phyloP scores from a whole-genome alignment of 1,140 invertebrate genomes.

The Hyposmocoma kahamanoa region DNA sequence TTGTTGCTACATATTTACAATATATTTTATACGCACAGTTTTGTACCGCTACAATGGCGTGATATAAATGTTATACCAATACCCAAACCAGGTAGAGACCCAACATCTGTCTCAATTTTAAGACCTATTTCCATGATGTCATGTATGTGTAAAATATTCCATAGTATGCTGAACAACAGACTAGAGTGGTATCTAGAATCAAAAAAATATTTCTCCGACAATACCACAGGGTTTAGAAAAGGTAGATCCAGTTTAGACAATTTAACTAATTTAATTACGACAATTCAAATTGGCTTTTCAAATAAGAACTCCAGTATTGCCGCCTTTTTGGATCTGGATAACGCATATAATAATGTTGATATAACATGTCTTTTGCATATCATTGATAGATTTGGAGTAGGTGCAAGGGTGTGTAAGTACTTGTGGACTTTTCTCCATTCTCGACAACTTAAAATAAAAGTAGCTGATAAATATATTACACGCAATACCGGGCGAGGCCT shows the following conservation, averaged over 20 bases:
- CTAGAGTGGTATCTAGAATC: slow-evolving; percentile 3
- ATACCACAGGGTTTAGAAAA: neutral
- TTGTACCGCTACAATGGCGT: slow-evolving; percentile 2
- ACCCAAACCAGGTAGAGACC: neutral
- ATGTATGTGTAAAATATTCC: slow-evolving; percentile 1
- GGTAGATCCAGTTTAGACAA: slow-evolving; percentile 9
- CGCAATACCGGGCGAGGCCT: slow-evolving; percentile 7
- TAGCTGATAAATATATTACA: neutral
- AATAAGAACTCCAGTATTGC: slow-evolving; percentile 8
- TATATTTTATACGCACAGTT: neutral
- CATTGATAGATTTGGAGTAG: neutral
- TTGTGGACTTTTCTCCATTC: slow-evolving; percentile 3
- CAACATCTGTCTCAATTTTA: neutral
- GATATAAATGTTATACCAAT: slow-evolving; percentile 4
- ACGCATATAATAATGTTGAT: slow-evolving; percentile 3
- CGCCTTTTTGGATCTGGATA: slow-evolving; percentile 10
- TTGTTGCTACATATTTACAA: neutral
- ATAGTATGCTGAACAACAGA: slow-evolving; percentile 6
- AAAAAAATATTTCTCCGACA: neutral
- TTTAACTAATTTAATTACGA: slow-evolving; percentile 6
- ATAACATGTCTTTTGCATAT: neutral
- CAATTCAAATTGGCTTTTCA: slow-evolving; percentile 14
- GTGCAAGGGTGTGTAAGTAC: slow-evolving; percentile 1
- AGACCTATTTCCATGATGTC: neutral
- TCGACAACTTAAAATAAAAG: neutral